Percentiles rank a stretch among this genome's conserved stretches.
These are phyloP conservation scores for Emydoidea blandingii DNA, from an alignment of 2,797 vertebrate genomes.

Conservation along the genomic window DNA sequence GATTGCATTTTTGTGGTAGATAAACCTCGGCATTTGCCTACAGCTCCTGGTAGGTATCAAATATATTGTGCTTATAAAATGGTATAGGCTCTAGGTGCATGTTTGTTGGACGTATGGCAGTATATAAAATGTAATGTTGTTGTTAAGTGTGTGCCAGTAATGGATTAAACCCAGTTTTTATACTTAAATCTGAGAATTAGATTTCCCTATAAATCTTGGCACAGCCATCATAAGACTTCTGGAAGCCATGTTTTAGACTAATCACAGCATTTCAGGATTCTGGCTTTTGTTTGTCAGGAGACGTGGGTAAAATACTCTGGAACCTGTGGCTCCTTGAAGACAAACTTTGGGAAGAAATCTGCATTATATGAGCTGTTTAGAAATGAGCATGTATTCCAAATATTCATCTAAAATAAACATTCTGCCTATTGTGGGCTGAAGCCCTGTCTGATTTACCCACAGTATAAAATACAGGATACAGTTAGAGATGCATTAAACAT, in stretches of 20 bases:
- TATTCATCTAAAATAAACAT: conserved; percentile 16
- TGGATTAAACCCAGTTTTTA: conserved; percentile 47
- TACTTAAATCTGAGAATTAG: conserved; percentile 58
- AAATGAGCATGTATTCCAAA: conserved; percentile 44
- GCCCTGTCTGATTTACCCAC: neutral
- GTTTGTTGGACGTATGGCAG: neutral
- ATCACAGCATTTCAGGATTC: conserved; percentile 51
- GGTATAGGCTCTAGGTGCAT: conserved; percentile 17
- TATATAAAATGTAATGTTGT: conserved; percentile 35
- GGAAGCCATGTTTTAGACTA: conserved; percentile 43
- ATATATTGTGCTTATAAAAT: neutral
- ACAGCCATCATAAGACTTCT: conserved; percentile 36
- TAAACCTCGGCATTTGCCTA: conserved; percentile 37
- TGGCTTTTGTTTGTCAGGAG: conserved; percentile 26
- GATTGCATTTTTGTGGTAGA: neutral
- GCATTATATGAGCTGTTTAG: conserved; percentile 19
- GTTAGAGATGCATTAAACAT: neutral
- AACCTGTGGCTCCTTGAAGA: conserved; percentile 11
- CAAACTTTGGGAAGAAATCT: conserved; percentile 47
- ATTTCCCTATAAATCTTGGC: conserved; percentile 63
- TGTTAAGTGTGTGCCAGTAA: conserved; percentile 30
- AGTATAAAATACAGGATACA: neutral
- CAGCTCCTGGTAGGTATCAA: conserved; percentile 31
- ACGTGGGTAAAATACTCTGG: conserved; percentile 41
- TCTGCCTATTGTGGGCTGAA: neutral